Evolutionary conservation across 2,113 vertebrate species (phyloP), one percentile per base, ranked within the genome.

Genomic region (Coregonus clupeaformis): DNA sequence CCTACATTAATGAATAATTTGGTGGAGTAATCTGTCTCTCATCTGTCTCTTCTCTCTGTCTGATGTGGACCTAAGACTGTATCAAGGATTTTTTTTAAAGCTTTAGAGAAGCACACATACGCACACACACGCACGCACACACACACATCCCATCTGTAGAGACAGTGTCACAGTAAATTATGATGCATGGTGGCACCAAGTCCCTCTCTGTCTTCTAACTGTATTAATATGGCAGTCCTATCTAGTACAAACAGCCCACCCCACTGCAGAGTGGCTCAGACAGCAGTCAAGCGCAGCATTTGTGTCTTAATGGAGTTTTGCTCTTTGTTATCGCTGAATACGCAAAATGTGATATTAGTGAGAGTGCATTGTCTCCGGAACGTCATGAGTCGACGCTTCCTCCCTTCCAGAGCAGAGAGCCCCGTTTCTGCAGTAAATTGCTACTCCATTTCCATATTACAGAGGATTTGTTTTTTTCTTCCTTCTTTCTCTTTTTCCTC

Each of bases 361-460:
- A 66, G 68, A 74, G 75, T 45, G 25, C 42, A 64, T 79, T 78
- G 64, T 80, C 72, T 80, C 75, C 29, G 62, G 62, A 65, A 59
- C n/a, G 47, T 16, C 1, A 0, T 29, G 20, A 81, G 22, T 76
- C 72, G 49, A 29, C 11, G 5, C 29, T 57, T 55, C 12, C 63
- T 76, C 32, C 49, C 18, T 16, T 70, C 57, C 45, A 62, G 13
- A 14, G 3, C 24, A 9, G 25, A 65, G 63, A 14, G 6, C 6
- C 1, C 59, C 57, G 6, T 69, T 30, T 14, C 63, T 16, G 12
- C 59, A 65, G 29, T 64, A 76, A 76, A 60, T 27, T 69, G 69
- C 45, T 76, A 55, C 72, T 66, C 71, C 30, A 20, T 60, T 68
- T 78, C 62, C 12, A 22, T 20, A 70, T 80, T 55, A 9, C 16